A percentile compares a stretch with the other conserved stretches of the same genome.
phyloP scores from a whole-genome alignment of 23 tunicate genomes.

The Pegea sp. region DNA sequence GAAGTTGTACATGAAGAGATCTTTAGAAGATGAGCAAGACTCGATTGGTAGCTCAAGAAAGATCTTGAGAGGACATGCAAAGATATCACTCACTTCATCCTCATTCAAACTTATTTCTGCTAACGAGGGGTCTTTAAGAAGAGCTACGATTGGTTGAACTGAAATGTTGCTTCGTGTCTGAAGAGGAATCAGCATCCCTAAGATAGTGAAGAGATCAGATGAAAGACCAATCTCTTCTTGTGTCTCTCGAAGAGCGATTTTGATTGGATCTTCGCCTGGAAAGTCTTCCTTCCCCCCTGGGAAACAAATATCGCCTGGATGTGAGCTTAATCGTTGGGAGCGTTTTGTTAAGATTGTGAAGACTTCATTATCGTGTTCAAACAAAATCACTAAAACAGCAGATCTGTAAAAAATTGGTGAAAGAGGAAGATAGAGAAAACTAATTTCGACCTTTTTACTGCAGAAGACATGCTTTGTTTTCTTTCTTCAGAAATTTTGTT shows the following conservation, averaged over 20 bases:
- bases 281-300: constrained; percentile 1
- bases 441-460: no score
- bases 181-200: background rate
- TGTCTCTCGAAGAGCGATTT: background rate
- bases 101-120: background rate
- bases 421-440: no score
- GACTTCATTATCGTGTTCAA: background rate
- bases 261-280: background rate
- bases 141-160: background rate
- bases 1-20: no score
- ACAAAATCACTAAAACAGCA: background rate
- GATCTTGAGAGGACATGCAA: background rate
- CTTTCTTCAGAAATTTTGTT: no score
- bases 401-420: background rate
- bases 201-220: background rate
- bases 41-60: background rate
- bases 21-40: background rate
- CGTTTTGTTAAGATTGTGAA: background rate
- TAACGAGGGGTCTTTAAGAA: background rate
- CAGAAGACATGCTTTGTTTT: no score
- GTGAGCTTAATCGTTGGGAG: background rate
- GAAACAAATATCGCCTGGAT: background rate
- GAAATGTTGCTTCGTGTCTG: background rate
- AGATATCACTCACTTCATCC: background rate
- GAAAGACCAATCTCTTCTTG: background rate